phyloP scores from a whole-genome alignment of 2,888 invertebrate genomes.

The Lucinisca nassula region DNA sequence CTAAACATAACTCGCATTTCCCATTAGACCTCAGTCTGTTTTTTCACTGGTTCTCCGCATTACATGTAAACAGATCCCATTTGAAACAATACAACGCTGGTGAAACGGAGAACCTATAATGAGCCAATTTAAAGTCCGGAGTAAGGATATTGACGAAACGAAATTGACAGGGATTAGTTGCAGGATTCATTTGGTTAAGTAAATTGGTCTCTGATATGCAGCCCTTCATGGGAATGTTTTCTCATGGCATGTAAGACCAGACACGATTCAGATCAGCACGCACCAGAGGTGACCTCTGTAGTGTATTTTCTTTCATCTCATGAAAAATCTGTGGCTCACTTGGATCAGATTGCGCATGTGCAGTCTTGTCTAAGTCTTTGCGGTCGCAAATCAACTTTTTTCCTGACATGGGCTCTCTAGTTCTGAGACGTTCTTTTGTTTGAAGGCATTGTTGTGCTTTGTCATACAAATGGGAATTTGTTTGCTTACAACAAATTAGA shows the following conservation, averaged over 20 bases:
- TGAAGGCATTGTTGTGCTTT: background rate
- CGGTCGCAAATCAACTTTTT: background rate
- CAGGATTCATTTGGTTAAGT: background rate
- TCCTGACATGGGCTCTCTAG: background rate
- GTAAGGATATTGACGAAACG: conserved; percentile 7
- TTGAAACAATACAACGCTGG: background rate
- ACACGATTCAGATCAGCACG: background rate
- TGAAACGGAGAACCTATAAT: background rate
- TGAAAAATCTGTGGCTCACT: background rate
- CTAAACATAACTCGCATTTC: background rate
- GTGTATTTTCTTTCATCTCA: too few relatives aligned
- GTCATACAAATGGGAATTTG: background rate
- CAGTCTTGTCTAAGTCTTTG: too few relatives aligned
- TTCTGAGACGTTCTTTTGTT: background rate
- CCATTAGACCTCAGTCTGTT: background rate
- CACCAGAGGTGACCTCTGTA: background rate
- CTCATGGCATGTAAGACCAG: background rate
- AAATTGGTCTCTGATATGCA: background rate
- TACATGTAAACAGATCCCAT: background rate
- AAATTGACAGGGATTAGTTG: conserved; percentile 6
- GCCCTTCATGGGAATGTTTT: background rate
- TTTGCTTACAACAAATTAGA: background rate
- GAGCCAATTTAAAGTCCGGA: conserved; percentile 8
- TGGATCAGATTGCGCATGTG: background rate
- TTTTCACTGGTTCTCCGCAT: background rate